Conservation (phyloP, 1,140 invertebrate species). For the Diorhabda carinulata region DNA sequence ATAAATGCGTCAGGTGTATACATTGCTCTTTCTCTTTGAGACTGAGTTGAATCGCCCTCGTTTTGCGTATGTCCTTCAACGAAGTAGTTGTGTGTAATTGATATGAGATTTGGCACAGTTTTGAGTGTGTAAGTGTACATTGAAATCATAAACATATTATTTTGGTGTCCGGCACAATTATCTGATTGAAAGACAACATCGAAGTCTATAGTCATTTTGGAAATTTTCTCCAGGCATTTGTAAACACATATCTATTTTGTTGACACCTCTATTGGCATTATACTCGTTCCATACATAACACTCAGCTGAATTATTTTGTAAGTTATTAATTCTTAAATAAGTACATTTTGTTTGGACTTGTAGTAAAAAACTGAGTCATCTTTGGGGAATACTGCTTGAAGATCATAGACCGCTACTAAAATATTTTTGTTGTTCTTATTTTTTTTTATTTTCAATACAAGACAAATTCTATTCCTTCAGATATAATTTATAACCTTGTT, state of each 20-base stretch:
- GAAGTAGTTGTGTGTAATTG: conserved; percentile 41
- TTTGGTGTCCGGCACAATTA: conserved; percentile 48
- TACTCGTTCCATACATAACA: background rate
- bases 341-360: background rate
- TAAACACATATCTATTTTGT: background rate
- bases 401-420: background rate
- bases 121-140: conserved; percentile 41
- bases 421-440: background rate
- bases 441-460: too few relatives aligned
- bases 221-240: conserved; percentile 12
- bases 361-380: background rate
- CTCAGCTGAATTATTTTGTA: background rate
- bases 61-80: conserved; percentile 36
- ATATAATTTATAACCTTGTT: background rate
- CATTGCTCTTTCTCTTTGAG: too few relatives aligned
- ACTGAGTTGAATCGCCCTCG: too few relatives aligned
- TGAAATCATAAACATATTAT: conserved; percentile 46
- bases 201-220: conserved; percentile 29
- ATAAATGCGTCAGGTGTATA: too few relatives aligned
- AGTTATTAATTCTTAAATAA: background rate
- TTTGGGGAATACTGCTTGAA: background rate
- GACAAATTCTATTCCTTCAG: background rate
- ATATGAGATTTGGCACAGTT: conserved; percentile 30
- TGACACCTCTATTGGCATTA: background rate
- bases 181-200: conserved; percentile 40